Evolutionary conservation across 1,140 invertebrate genomes (phyloP), one percentile per base, ranked within the genome.

Genomic region (Radopholus similis): DNA sequence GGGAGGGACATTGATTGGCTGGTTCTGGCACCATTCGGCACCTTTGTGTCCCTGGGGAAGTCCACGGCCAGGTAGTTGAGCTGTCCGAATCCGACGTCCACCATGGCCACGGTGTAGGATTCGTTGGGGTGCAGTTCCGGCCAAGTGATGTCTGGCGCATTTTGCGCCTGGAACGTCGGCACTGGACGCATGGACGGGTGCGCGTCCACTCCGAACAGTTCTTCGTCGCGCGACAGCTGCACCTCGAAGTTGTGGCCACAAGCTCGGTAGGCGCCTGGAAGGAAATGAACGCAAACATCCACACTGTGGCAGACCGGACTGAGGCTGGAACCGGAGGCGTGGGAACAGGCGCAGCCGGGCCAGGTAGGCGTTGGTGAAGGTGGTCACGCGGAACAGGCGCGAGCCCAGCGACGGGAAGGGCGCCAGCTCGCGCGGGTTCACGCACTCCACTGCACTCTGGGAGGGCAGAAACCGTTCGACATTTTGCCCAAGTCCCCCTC

Each of bases 221-320:
- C 69, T 18, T 34, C 42, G 32, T 53, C 51, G 13, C 11, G 28
- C 1, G 8, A 21, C 9, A 15, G 63, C 2, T 21, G 13, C 23
- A 63, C 55, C 13, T 54, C 38, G 56, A 75, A 82, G 21, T 82
- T 64, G 62, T 80, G 78, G 18, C 80, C 77, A 67, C 78, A 80
- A 11, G 74, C 78, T 28, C 78, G 62, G 55, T 80, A 80, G 35
- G 58, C 34, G 15, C 77, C 76, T 77, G n/a, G 38, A 80, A 6
- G 1, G 13, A 21, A 11, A 49, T 4, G 4, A 5, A 56, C 35
- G 18, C 11, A 28, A 34, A 15, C 9, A 26, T n/a, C 15, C 9
- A 30, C 1, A 49, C 18, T 40, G 56, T 57, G 2, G 13, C n/a
- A 57, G 2, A 72, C 74, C 75, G 40, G 73, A 57, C 47, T 77